Evolutionary conservation across 1,140 invertebrate species (phyloP).

Genomic region (Thaumetopoea pityocampa): DNA sequence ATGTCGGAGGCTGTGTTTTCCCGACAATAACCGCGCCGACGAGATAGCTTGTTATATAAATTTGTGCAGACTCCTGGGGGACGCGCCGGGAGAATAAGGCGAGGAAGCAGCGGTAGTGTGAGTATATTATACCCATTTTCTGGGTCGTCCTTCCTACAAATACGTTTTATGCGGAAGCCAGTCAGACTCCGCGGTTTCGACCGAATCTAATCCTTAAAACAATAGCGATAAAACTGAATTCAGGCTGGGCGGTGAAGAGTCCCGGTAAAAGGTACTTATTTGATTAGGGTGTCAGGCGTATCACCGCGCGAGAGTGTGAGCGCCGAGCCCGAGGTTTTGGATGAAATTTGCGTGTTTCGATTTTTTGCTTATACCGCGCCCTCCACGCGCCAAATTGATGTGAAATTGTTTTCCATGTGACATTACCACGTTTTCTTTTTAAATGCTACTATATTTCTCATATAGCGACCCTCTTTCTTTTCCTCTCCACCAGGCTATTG

Average conservation of each 20-base stretch:
- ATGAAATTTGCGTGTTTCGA: constrained; percentile 71
- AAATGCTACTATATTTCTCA: constrained; percentile 2
- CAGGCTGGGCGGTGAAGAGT: constrained; percentile 15
- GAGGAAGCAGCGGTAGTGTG: constrained; percentile 68
- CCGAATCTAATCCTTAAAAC: constrained; percentile 35
- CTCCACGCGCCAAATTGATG: constrained; percentile 34
- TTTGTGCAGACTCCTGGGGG: constrained; percentile 69
- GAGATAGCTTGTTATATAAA: constrained; percentile 75
- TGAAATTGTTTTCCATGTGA: constrained; percentile 39
- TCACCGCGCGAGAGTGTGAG: constrained; percentile 69
- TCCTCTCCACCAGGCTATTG: no score
- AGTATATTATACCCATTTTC: constrained; percentile 76
- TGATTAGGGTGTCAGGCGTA: constrained; percentile 75
- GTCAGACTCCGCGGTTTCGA: constrained; percentile 35
- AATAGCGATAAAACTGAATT: constrained; percentile 29
- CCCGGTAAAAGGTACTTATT: constrained; percentile 74
- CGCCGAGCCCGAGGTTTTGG: constrained; percentile 64
- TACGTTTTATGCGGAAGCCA: constrained; percentile 75
- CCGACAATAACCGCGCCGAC: constrained; percentile 66
- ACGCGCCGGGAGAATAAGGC: constrained; percentile 59
- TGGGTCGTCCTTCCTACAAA: constrained; percentile 76
- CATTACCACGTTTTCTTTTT: constrained; percentile 11
- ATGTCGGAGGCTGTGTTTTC: constrained; percentile 66
- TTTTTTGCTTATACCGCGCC: constrained; percentile 46
- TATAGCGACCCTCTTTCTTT: no score